Percentiles rank a stretch among this genome's conserved stretches.
Evolutionary conservation across 2,888 invertebrate species (phyloP).

Genomic region (Macaria liturata): DNA sequence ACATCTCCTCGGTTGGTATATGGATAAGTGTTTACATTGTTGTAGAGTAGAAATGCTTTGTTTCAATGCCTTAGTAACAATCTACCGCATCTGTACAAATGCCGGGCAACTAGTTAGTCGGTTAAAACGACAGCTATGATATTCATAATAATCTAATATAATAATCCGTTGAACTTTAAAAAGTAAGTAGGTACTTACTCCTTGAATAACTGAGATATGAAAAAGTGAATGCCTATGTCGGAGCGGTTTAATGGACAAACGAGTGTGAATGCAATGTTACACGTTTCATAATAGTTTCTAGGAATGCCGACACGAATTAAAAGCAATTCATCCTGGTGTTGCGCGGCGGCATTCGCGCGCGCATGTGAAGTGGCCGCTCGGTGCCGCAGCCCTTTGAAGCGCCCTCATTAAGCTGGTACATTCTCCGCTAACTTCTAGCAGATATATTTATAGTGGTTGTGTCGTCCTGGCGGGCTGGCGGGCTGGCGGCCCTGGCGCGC

Average conservation of each 20-base stretch:
- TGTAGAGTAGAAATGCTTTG: too few relatives aligned
- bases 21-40: too few relatives aligned
- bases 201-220: background rate
- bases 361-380: conserved; percentile 23
- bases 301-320: conserved; percentile 7
- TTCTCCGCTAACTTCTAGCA: conserved; percentile 45
- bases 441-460: conserved; percentile 52
- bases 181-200: too few relatives aligned
- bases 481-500: conserved; percentile 52
- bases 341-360: conserved; percentile 12
- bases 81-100: too few relatives aligned
- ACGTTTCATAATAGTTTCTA: conserved; percentile 6
- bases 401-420: conserved; percentile 50
- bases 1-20: too few relatives aligned
- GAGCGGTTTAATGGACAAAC: background rate
- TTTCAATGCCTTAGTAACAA: too few relatives aligned
- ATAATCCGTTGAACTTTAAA: too few relatives aligned
- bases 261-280: conserved; percentile 10
- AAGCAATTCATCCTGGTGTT: conserved; percentile 22
- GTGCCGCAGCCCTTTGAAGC: conserved; percentile 46
- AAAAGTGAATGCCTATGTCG: background rate
- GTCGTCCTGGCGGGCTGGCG: conserved; percentile 39
- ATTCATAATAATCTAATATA: too few relatives aligned
- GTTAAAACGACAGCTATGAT: too few relatives aligned
- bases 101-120: too few relatives aligned